Evolutionary conservation across 2,888 invertebrate species (phyloP), one percentile per base, ranked within the genome.

Genomic region (Drosophila aldrichi): DNA sequence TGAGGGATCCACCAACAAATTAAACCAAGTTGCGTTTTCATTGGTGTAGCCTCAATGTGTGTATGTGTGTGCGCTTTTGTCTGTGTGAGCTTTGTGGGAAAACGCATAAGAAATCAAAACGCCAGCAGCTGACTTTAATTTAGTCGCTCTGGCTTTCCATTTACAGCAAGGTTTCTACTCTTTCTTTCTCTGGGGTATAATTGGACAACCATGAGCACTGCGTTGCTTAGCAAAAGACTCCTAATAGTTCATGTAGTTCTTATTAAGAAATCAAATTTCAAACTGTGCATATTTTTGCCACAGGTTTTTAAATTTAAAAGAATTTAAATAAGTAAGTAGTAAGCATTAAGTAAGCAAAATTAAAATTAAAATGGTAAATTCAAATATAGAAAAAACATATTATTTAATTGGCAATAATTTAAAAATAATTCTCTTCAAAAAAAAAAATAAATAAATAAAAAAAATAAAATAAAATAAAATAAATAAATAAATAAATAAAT

Each of bases 91-190:
- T 52, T 52, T 56, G 54, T 77, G 75, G 82, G 72, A 84, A 82
- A 82, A 85, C 84, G 88, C 74, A 77, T 57, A 70, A 69, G 70
- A 79, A 74, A 83, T 69, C 64, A 56, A 55, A 70, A 49, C 36
- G 64, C 46, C 34, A 20, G 60, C 71, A 67, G 66, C 58, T 67
- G 61, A 66, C 70, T 73, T 74, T 65, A 60, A 70, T 73, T 86
- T 71, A 69, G 58, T 55, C 69, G 67, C 67, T 77, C 77, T 65
- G 77, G 77, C 86, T 83, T 83, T 83, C 80, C 82, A 88, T 88
- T 82, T 88, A 68, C 65, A 60, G 63, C 62, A 81, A 58, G 58
- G 58, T 78, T 52, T 63, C 54, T 64, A 51, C 74, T 64, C 66
- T 71, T 51, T 71, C 29, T 51, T 48, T 71, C 29, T 51, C 38